Conservation (phyloP, 2,888 invertebrate genomes). For the Bugula neritina region DNA sequence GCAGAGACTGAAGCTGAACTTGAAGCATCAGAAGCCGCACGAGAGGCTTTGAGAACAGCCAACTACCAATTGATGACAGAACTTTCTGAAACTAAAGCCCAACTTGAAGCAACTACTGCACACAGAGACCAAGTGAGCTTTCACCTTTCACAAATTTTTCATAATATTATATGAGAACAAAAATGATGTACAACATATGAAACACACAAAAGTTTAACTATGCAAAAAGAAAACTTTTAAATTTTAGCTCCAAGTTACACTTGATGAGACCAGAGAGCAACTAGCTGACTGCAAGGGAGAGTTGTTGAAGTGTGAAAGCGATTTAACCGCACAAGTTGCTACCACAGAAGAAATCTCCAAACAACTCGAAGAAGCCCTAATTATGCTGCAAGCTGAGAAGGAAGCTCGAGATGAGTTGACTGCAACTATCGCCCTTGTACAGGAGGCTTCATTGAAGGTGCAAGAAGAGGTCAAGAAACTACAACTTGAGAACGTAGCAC, state of each 20-base stretch:
- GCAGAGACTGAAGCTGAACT: constrained; percentile 9
- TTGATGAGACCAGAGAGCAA: constrained; percentile 7
- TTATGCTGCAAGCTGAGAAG: constrained; percentile 13
- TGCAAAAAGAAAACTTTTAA: neutral
- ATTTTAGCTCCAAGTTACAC: constrained; percentile 23
- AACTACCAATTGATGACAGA: neutral
- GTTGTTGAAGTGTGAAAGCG: neutral
- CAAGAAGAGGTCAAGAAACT: constrained; percentile 27
- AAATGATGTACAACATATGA: no score
- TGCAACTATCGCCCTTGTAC: constrained; percentile 11
- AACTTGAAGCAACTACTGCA: neutral
- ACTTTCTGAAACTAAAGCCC: neutral
- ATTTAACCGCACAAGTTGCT: neutral
- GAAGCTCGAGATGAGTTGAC: constrained; percentile 18
- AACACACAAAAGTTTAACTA: no score
- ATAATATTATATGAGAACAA: no score
- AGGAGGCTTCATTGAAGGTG: constrained; percentile 19
- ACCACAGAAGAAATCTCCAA: neutral
- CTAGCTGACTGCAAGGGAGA: constrained; percentile 2
- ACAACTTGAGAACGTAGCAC: constrained; percentile 5
- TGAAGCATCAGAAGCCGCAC: neutral
- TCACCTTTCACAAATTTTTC: no score
- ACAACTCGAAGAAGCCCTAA: constrained; percentile 7
- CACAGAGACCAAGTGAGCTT: constrained; percentile 20
- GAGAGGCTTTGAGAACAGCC: neutral